Percentiles rank a stretch among this genome's conserved stretches.
Evolutionary conservation across 2,797 vertebrate species (phyloP).

Genomic region (Salmo trutta): DNA sequence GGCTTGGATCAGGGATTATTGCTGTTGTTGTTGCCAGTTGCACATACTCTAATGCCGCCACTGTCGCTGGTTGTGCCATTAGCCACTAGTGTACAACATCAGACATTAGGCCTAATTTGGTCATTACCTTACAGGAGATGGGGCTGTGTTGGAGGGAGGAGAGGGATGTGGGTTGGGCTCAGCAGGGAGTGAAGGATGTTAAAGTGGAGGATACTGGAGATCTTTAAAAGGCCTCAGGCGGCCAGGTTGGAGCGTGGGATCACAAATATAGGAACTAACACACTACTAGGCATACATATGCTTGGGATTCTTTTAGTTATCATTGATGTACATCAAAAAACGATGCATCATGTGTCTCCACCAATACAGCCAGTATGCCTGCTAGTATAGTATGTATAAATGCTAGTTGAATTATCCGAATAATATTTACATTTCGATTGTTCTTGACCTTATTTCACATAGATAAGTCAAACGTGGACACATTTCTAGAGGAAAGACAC

Average conservation of each 20-base stretch:
- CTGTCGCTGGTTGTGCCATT: conserved; percentile 72
- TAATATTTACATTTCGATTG: not conserved
- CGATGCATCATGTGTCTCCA: not conserved
- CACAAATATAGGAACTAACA: conserved; percentile 40
- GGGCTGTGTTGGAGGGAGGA: conserved; percentile 73
- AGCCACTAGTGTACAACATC: conserved; percentile 81
- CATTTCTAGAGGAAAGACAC: not conserved
- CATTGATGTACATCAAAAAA: conserved; percentile 4
- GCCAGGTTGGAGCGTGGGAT: conserved; percentile 46
- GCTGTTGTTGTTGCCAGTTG: conserved; percentile 77
- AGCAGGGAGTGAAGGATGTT: conserved; percentile 73
- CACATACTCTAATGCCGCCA: conserved; percentile 79
- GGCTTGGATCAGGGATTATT: conserved; percentile 72
- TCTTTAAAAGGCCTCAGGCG: conserved; percentile 48
- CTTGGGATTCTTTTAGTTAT: conserved; percentile 29
- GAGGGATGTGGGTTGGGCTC: conserved; percentile 66
- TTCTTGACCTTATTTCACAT: conserved; percentile 6
- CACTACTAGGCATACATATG: conserved; percentile 46
- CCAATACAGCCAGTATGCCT: not conserved
- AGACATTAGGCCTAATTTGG: conserved; percentile 87
- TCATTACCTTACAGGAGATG: conserved; percentile 83
- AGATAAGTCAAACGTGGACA: conserved; percentile 7
- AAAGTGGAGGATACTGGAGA: conserved; percentile 43
- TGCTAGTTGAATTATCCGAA: not conserved
- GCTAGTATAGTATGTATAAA: not conserved